Conservation (phyloP, 2,888 invertebrate species). For the Chaetoderma sp. region DNA sequence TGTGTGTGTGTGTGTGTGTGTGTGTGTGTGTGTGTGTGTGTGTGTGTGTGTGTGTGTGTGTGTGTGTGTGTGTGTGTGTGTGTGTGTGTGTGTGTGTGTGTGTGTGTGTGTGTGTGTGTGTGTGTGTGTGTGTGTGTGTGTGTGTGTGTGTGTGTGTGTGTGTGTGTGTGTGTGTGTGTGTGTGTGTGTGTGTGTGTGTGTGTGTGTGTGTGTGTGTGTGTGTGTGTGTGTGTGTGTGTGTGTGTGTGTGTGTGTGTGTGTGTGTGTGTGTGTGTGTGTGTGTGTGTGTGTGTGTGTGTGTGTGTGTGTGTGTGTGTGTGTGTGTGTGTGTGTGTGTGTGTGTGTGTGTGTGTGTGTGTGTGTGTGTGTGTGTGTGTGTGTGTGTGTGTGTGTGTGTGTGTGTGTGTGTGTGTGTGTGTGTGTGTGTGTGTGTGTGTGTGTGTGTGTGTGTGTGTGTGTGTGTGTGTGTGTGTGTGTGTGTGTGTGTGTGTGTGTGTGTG, state of each 20-base stretch:
- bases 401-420: neutral
- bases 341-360: neutral
- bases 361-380: neutral
- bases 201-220: neutral
- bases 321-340: neutral
- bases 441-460: neutral
- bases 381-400: neutral
- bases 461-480: neutral
- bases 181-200: neutral
- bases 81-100: constrained; percentile 1
- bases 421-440: neutral
- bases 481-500: neutral
- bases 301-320: neutral
- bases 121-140: neutral
- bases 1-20: neutral
- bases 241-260: neutral
- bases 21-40: neutral
- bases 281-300: neutral
- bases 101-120: neutral
- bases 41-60: neutral
- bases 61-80: neutral
- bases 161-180: neutral
- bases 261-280: neutral
- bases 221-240: neutral
- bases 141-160: neutral